These are phyloP conservation scores for Drosophila bifasciata DNA, from an alignment of 1,140 invertebrate genomes.

Conservation along the genomic window DNA sequence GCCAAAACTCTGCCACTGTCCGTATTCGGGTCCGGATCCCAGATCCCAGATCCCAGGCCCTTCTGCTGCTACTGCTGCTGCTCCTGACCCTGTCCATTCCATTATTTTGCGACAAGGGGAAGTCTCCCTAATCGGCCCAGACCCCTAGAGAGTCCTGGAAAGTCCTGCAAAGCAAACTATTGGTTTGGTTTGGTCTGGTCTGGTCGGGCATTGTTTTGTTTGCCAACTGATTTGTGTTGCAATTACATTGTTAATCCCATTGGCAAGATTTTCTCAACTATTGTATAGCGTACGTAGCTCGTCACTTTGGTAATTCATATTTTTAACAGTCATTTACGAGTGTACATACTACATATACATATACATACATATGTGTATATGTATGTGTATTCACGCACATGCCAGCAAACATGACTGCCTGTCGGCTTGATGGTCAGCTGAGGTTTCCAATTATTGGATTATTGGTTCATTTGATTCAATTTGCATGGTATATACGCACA, in stretches of 20 bases:
- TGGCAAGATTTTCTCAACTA: constrained; percentile 43
- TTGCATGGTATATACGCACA: too few relatives aligned
- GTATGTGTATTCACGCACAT: not conserved
- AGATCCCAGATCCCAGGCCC: too few relatives aligned
- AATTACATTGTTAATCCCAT: constrained; percentile 78
- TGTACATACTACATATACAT: too few relatives aligned
- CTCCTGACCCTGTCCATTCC: constrained; percentile 17
- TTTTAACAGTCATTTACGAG: constrained; percentile 19
- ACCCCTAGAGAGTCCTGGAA: constrained; percentile 18
- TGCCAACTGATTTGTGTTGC: constrained; percentile 60
- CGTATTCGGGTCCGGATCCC: too few relatives aligned
- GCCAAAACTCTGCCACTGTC: constrained; percentile 12
- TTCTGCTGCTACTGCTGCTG: not conserved
- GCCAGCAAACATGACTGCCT: too few relatives aligned
- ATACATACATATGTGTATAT: too few relatives aligned
- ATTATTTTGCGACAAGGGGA: constrained; percentile 10
- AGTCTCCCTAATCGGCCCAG: constrained; percentile 12
- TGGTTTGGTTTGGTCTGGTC: constrained; percentile 3
- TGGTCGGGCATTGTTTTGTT: constrained; percentile 38
- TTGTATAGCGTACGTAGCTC: constrained; percentile 25
- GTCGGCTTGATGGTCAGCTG: too few relatives aligned
- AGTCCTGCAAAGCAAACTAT: not conserved
- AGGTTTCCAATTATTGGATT: too few relatives aligned
- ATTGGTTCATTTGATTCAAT: too few relatives aligned
- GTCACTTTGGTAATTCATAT: constrained; percentile 41